Percentiles rank a stretch among this genome's conserved stretches.
These are phyloP conservation scores for Orthosia gracilis DNA, from an alignment of 2,888 invertebrate genomes.

Conservation along the genomic window DNA sequence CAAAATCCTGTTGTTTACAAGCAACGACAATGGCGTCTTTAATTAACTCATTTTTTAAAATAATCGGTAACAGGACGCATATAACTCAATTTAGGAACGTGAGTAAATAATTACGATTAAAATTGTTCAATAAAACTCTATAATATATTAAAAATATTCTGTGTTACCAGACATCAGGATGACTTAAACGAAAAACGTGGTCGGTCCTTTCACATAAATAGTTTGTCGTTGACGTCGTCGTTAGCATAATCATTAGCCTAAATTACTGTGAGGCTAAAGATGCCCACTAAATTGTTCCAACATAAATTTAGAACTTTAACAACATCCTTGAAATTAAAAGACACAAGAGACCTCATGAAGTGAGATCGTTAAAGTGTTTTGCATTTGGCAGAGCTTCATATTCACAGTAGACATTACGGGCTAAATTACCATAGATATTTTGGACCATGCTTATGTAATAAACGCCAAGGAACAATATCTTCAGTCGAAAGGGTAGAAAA, in stretches of 20 bases:
- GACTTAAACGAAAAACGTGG: conserved; percentile 2
- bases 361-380: background rate
- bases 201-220: conserved; percentile 10
- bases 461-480: conserved; percentile 6
- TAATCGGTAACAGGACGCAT: conserved; percentile 8
- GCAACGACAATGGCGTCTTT: background rate
- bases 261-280: conserved; percentile 33
- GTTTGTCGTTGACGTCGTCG: conserved; percentile 6
- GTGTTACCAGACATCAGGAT: conserved; percentile 1
- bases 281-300: conserved; percentile 10
- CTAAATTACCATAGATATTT: background rate
- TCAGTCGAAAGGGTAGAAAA: background rate
- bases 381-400: conserved; percentile 20
- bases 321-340: conserved; percentile 3
- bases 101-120: conserved; percentile 12
- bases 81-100: background rate
- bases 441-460: conserved; percentile 17
- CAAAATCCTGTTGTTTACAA: conserved; percentile 4
- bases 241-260: conserved; percentile 38
- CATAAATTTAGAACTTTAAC: conserved; percentile 1
- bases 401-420: conserved; percentile 12
- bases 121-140: conserved; percentile 6
- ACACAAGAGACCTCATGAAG: background rate
- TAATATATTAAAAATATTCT: conserved; percentile 9
- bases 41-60: conserved; percentile 15